These are phyloP conservation scores for Halcyon senegalensis DNA, from an alignment of 2,113 vertebrate species.

Conservation along the genomic window DNA sequence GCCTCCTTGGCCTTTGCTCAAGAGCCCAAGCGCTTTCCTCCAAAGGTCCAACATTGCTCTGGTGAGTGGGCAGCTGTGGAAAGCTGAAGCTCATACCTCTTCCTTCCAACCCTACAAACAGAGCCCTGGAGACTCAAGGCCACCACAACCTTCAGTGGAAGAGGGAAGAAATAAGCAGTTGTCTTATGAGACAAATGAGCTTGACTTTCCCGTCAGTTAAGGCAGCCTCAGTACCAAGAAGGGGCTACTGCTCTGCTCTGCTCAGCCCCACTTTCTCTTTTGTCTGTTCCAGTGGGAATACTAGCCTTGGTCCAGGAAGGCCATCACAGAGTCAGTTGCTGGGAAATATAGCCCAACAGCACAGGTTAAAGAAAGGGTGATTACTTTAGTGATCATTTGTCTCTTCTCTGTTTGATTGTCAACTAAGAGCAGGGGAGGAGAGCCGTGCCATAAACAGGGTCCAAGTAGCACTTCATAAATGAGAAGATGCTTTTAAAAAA, in stretches of 20 bases:
- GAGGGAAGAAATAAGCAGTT: background rate
- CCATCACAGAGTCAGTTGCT: background rate
- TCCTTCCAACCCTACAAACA: background rate
- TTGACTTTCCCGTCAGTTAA: background rate
- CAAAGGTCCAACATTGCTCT: too few relatives aligned
- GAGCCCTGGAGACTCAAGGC: background rate
- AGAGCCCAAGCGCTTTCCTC: background rate
- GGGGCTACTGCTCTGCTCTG: background rate
- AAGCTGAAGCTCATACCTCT: background rate
- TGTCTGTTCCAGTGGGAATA: background rate
- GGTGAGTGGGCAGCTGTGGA: background rate
- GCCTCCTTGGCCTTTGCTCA: background rate
- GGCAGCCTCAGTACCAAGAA: background rate
- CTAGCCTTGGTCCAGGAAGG: background rate
- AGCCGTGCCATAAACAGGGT: background rate
- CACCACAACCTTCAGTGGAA: background rate
- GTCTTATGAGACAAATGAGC: background rate
- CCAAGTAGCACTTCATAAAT: background rate
- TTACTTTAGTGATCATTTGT: background rate
- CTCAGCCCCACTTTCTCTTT: slow-evolving; percentile 27
- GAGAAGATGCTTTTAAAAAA: background rate
- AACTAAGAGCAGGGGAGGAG: background rate
- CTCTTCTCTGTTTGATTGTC: background rate
- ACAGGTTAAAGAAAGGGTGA: background rate
- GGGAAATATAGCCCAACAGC: background rate